Base-by-base conservation (phyloP, 2,888 invertebrate genomes). In the Ectropis crepuscularia region DNA sequence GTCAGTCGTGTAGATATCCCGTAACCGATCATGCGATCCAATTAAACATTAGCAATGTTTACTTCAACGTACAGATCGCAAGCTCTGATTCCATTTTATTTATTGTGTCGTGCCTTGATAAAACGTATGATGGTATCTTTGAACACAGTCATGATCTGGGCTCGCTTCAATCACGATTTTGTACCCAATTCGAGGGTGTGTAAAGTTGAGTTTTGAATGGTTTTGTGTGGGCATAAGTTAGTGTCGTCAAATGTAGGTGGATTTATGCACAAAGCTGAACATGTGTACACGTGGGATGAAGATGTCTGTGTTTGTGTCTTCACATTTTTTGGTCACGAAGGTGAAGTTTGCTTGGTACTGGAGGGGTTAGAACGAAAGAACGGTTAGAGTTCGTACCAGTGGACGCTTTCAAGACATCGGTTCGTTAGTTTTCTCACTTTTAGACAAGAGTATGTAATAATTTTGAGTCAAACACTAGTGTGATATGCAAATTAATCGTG, bases 31-130 rank as follows among this genome's bases (percentile, higher is more conserved):
- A 72, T 72, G 69, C 70, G 47, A 72, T 62, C 72, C 72, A 72
- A 72, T 72, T 72, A 72, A 70, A 70, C 58, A 63, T 68, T 57
- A 69, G 70, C 70, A 70, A 69, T 72, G 70, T 72, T 72, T 72
- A 72, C 72, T 71, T 68, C 69, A 71, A 53, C 57, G 53, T 45
- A 55, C 39, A 63, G 73, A 73, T 73, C 69, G 68, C 73, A 49
- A 67, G 68, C 63, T 48, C 53, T 54, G 71, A 73, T 73, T 65
- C 41, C 64, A 41, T 55, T 65, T 70, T 71, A 73, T 73, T 71
- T 73, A 73, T 73, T 70, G 67, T 73, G 68, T 68, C 69, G 63
- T 66, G 69, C 61, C 62, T 73, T 73, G 73, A 73, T 73, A 73
- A 71, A 68, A 73, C 65, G 63, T 65, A 64, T 65, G 72, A 72